These are phyloP conservation scores for Henicopernis longicauda DNA, from an alignment of 2,113 vertebrate species.

Conservation along the genomic window DNA sequence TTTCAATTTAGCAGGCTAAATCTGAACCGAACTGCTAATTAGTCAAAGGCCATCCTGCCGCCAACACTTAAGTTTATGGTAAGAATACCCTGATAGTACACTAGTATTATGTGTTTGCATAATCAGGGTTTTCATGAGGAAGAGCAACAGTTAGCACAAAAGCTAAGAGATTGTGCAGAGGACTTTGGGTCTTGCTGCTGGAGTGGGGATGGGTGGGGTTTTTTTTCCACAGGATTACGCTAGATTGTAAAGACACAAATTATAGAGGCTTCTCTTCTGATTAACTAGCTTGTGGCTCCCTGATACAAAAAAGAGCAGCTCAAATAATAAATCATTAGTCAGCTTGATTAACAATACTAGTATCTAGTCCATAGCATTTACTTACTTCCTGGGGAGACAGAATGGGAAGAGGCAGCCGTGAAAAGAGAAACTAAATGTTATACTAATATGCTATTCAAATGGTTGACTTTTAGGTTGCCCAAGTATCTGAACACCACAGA, in stretches of 20 bases:
- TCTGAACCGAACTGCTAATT: not conserved
- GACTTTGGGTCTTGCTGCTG: not conserved
- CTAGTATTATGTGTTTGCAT: not conserved
- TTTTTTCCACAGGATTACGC: not conserved
- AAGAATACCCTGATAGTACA: not conserved
- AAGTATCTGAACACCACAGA: slow-evolving; percentile 12
- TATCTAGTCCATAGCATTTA: not conserved
- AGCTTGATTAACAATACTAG: not conserved
- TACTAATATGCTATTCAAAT: not conserved
- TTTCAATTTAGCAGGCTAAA: not conserved
- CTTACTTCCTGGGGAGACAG: not conserved
- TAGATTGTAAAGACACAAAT: not conserved
- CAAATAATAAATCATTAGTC: not conserved
- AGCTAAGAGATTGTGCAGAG: not conserved
- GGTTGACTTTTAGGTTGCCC: not conserved
- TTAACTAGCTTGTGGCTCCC: not conserved
- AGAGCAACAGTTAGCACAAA: not conserved
- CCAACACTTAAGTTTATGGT: not conserved
- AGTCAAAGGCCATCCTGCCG: not conserved
- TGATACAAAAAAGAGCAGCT: not conserved
- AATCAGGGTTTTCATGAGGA: not conserved
- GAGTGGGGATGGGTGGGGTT: not conserved
- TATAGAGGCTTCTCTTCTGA: not conserved
- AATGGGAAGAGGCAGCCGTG: not conserved
- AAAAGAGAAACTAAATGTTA: not conserved